Conservation (phyloP, 1,140 invertebrate genomes). For the Stegodyphus dumicola region DNA sequence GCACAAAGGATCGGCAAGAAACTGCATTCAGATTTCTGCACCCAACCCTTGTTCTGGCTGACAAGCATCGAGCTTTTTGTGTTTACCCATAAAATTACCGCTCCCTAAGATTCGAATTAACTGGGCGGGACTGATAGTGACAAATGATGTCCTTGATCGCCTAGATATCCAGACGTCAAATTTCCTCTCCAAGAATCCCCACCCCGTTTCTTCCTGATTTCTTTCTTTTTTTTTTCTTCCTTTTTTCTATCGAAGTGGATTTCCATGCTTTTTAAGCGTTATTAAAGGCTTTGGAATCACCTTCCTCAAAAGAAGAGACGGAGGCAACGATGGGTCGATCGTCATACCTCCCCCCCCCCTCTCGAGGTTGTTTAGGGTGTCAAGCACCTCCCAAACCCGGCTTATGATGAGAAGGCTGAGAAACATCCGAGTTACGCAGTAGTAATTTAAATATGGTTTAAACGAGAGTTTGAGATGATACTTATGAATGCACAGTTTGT, state of each 20-base stretch:
- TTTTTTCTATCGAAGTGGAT: not conserved
- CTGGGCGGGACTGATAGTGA: slow-evolving; percentile 33
- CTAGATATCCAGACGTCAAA: slow-evolving; percentile 43
- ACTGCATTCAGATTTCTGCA: slow-evolving; percentile 16
- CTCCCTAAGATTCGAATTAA: slow-evolving; percentile 54
- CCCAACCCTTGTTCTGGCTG: not conserved
- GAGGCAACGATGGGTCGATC: too few species aligned
- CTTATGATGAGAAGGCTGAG: too few species aligned
- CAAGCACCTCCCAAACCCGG: too few species aligned
- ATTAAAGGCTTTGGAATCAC: slow-evolving; percentile 34
- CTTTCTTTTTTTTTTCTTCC: not conserved
- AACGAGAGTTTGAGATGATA: too few species aligned
- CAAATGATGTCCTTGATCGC: slow-evolving; percentile 48
- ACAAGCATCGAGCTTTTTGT: slow-evolving; percentile 11
- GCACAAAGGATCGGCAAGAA: not conserved
- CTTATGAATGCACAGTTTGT: too few species aligned
- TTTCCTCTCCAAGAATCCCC: not conserved
- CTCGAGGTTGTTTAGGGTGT: too few species aligned
- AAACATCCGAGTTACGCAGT: too few species aligned
- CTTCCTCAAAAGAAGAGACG: not conserved
- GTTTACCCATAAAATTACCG: slow-evolving; percentile 58
- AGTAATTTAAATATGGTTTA: too few species aligned
- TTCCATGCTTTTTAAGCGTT: not conserved
- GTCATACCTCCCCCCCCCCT: too few species aligned
- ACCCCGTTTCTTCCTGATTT: not conserved